phyloP scores from a whole-genome alignment of 2,888 invertebrate species.

The Aspidiotus rigidus region DNA sequence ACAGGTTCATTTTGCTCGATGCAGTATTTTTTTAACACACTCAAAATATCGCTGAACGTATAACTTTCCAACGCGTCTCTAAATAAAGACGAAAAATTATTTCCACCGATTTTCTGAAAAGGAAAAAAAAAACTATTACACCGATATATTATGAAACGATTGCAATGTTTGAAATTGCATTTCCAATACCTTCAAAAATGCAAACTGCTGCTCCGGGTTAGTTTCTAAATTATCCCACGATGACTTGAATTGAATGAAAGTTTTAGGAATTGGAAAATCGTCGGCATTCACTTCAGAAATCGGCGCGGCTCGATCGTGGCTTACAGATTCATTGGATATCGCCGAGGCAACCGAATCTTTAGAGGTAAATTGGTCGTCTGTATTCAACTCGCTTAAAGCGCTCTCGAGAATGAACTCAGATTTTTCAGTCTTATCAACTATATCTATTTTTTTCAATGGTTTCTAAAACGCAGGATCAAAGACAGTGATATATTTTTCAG shows the following conservation, averaged over 20 bases:
- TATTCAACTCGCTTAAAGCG: constrained; percentile 7
- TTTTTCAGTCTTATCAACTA: constrained; percentile 10
- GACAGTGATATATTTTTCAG: neutral
- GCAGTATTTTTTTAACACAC: constrained; percentile 46
- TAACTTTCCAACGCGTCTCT: constrained; percentile 58
- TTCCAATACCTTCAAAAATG: constrained; percentile 15
- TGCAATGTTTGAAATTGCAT: neutral
- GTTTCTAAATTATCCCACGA: constrained; percentile 15
- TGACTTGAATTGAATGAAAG: constrained; percentile 16
- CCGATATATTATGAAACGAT: neutral
- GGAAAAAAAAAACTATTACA: neutral
- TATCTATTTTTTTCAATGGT: constrained; percentile 12
- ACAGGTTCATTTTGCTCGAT: constrained; percentile 40
- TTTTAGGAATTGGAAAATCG: constrained; percentile 25
- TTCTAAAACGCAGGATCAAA: constrained; percentile 16
- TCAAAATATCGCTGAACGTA: constrained; percentile 53
- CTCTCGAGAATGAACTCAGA: constrained; percentile 12
- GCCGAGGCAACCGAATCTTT: neutral
- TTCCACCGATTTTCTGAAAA: constrained; percentile 51
- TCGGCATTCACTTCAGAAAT: constrained; percentile 2
- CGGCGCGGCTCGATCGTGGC: neutral
- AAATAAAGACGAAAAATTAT: constrained; percentile 54
- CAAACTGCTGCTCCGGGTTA: constrained; percentile 9
- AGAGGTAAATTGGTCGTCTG: too few species aligned
- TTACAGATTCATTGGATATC: neutral